Evolutionary conservation across 2,113 vertebrate genomes (phyloP).

Genomic region (Rhinichthys klamathensis): DNA sequence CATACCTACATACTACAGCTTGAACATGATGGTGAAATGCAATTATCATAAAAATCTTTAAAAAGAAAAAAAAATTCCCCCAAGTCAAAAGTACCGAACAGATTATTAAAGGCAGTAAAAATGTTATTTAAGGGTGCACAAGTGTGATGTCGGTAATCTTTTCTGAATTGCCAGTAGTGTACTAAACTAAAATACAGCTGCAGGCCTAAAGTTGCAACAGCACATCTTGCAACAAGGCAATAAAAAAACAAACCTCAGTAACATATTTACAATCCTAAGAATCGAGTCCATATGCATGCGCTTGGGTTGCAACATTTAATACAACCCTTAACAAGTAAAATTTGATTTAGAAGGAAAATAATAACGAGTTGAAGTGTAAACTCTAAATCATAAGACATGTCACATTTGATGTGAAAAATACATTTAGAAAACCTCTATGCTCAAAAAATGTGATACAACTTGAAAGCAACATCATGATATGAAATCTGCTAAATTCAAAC

Average conservation of each 20-base stretch:
- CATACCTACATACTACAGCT: not conserved
- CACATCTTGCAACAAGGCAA: slow-evolving; percentile 32
- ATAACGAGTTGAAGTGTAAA: not conserved
- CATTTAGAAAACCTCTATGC: not conserved
- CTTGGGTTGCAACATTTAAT: slow-evolving; percentile 3
- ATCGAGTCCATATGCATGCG: slow-evolving; percentile 5
- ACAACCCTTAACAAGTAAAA: not conserved
- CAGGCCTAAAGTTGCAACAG: slow-evolving; percentile 21
- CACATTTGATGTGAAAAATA: not conserved
- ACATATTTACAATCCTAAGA: slow-evolving; percentile 40
- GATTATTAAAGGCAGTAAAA: not conserved
- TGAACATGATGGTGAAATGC: not conserved
- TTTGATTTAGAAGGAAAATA: not conserved
- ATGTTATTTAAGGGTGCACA: not conserved
- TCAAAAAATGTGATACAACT: not conserved
- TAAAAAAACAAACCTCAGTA: slow-evolving; percentile 21
- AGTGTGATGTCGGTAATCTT: not conserved
- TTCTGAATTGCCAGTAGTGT: not conserved
- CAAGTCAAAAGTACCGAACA: not conserved
- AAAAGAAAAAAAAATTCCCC: not conserved
- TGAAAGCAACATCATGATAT: slow-evolving; percentile 3
- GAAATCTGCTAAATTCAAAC: slow-evolving; percentile 15
- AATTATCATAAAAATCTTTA: not conserved
- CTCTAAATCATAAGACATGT: not conserved
- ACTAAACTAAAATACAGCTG: not conserved